These are phyloP conservation scores for Otolemur crassicaudatus DNA, from an alignment of 2,797 vertebrate species.

Conservation along the genomic window DNA sequence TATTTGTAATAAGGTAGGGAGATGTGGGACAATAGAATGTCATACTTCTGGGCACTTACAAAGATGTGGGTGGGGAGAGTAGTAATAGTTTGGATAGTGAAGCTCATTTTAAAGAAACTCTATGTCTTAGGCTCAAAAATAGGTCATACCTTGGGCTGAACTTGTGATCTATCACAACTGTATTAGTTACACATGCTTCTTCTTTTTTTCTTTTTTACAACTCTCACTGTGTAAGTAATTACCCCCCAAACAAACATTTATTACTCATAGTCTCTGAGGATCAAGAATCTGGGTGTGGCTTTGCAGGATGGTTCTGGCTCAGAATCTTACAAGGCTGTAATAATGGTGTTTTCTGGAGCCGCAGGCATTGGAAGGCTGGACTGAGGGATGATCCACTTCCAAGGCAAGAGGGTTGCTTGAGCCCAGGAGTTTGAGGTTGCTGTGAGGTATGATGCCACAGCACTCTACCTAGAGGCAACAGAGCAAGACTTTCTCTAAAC, in stretches of 20 bases:
- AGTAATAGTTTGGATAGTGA: background rate
- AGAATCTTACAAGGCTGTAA: background rate
- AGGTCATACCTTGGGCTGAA: background rate
- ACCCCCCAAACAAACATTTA: background rate
- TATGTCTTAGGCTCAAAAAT: background rate
- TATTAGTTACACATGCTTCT: background rate
- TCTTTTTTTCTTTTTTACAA: too few relatives aligned
- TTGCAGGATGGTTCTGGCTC: background rate
- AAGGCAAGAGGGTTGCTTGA: too few relatives aligned
- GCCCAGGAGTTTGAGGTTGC: too few relatives aligned
- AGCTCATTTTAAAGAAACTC: conserved; percentile 35
- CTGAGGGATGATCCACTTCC: background rate
- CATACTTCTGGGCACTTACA: background rate
- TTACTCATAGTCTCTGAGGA: background rate
- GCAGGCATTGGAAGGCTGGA: background rate
- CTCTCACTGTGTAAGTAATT: background rate
- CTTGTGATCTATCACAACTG: background rate
- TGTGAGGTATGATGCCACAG: too few relatives aligned
- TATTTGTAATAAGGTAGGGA: background rate
- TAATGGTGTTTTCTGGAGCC: background rate
- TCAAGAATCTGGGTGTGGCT: background rate
- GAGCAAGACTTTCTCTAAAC: too few relatives aligned
- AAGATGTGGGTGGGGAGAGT: background rate
- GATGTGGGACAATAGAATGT: background rate
- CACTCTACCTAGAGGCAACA: too few relatives aligned